Conservation (phyloP, 1,140 invertebrate species). For the Ceratitis capitata region DNA sequence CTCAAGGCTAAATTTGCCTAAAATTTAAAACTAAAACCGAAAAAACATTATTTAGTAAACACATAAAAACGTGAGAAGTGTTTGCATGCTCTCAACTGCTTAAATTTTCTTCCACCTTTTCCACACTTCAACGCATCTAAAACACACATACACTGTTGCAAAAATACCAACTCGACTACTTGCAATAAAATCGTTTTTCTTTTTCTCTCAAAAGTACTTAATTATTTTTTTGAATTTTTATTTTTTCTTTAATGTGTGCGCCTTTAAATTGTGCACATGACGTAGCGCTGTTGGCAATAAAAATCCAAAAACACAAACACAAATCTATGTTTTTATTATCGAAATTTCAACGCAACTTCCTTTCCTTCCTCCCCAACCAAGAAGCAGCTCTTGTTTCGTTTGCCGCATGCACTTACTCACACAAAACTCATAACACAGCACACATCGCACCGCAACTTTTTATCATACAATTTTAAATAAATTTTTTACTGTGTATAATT, state of each 20-base stretch:
- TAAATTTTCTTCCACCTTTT: not conserved
- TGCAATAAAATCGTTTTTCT: not conserved
- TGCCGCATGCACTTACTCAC: not conserved
- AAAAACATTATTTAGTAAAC: not conserved
- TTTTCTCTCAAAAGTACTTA: not conserved
- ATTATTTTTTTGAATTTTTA: not conserved
- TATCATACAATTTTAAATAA: not conserved
- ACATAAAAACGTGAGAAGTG: not conserved
- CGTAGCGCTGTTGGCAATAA: not conserved
- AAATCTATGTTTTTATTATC: not conserved
- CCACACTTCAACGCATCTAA: not conserved
- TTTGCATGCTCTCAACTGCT: not conserved
- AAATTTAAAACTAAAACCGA: not conserved
- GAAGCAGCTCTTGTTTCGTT: not conserved
- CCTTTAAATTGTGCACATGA: not conserved
- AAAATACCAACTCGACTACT: not conserved
- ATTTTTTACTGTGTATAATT: not conserved
- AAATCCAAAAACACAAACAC: not conserved
- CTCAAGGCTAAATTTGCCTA: not conserved
- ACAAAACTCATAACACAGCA: not conserved
- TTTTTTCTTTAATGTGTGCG: too few species aligned
- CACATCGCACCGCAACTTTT: not conserved
- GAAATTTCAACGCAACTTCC: not conserved
- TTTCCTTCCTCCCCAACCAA: not conserved
- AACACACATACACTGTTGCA: too few species aligned